phyloP scores from a whole-genome alignment of 2,888 invertebrate genomes.

The Caenorhabditis sp. region DNA sequence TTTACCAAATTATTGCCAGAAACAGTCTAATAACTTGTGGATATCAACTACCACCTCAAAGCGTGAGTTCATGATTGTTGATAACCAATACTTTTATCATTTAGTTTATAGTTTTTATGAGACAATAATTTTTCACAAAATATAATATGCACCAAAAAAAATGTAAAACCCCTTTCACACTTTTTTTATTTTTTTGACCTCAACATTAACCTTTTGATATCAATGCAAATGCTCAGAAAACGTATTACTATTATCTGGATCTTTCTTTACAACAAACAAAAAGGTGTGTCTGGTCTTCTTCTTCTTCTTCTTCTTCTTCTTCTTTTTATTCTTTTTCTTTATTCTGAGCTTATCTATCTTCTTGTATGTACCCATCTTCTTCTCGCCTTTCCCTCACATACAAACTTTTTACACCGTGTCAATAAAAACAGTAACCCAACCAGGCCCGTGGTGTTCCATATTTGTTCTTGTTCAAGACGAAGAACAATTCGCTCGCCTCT shows the following conservation, averaged over 20 bases:
- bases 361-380: slow-evolving; percentile 20
- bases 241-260: neutral
- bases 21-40: too few relatives aligned
- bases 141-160: too few relatives aligned
- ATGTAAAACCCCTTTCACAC: too few relatives aligned
- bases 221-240: too few relatives aligned
- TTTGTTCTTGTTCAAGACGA: neutral
- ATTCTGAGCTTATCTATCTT: neutral
- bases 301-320: neutral
- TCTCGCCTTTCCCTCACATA: slow-evolving; percentile 25
- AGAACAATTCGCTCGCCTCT: neutral
- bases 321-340: slow-evolving; percentile 3
- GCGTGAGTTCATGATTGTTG: too few relatives aligned
- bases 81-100: too few relatives aligned
- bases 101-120: too few relatives aligned
- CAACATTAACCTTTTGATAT: neutral
- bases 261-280: neutral
- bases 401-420: neutral
- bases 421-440: neutral
- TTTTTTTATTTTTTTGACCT: neutral
- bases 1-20: too few relatives aligned
- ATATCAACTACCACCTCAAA: too few relatives aligned
- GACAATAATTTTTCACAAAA: too few relatives aligned
- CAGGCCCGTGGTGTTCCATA: neutral
- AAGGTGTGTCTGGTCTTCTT: neutral